Percentiles rank a stretch among this genome's conserved stretches.
Conservation (phyloP, 1,140 invertebrate genomes). For the Drosophila orena region DNA sequence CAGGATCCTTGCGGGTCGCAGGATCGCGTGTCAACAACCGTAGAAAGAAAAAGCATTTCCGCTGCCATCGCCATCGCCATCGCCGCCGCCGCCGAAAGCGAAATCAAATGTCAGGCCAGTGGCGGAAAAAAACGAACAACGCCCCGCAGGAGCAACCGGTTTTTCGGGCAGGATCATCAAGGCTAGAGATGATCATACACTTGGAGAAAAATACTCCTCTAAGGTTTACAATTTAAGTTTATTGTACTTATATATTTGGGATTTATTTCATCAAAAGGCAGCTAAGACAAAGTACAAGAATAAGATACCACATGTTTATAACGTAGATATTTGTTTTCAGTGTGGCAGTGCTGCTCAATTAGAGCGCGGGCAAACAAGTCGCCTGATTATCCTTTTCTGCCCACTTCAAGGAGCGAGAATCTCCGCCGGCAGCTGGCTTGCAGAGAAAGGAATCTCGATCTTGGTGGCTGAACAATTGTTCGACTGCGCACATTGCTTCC, state of each 20-base stretch:
- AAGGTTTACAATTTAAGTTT: too few relatives aligned
- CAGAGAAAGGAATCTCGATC: constrained; percentile 63
- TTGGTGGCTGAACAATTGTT: constrained; percentile 72
- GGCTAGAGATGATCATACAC: constrained; percentile 30
- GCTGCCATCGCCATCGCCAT: constrained; percentile 9
- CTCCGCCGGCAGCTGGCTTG: constrained; percentile 52
- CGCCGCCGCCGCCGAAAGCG: constrained; percentile 68
- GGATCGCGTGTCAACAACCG: constrained; percentile 82
- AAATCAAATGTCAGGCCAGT: constrained; percentile 76
- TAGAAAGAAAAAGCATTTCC: constrained; percentile 80
- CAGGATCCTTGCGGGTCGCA: constrained; percentile 24
- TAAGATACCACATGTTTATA: too few relatives aligned
- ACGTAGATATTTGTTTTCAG: neutral
- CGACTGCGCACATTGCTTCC: constrained; percentile 78
- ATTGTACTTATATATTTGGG: neutral
- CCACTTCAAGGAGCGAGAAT: constrained; percentile 64
- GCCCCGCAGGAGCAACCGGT: constrained; percentile 61
- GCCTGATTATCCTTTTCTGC: constrained; percentile 68
- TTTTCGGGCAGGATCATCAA: constrained; percentile 35
- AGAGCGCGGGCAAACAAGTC: constrained; percentile 65
- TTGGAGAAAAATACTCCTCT: neutral
- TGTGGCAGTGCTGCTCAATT: constrained; percentile 24
- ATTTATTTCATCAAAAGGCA: too few relatives aligned
- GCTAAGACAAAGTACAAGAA: too few relatives aligned
- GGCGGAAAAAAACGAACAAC: constrained; percentile 34